phyloP scores from a whole-genome alignment of 2,888 invertebrate species.

The Matsumyia berberina region DNA sequence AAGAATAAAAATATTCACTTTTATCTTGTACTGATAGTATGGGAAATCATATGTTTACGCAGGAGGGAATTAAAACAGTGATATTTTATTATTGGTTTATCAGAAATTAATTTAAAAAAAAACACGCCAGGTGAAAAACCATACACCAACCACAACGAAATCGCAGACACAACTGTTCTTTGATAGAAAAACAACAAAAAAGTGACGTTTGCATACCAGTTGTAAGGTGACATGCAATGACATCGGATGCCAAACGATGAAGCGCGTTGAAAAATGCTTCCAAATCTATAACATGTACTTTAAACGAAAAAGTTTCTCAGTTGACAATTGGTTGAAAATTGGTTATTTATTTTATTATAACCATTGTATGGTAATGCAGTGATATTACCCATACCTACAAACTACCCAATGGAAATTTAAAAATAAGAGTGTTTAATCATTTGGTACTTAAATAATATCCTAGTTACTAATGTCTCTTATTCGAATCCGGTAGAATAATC shows the following conservation, averaged over 20 bases:
- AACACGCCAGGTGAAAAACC: not conserved
- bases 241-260: not conserved
- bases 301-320: too few relatives aligned
- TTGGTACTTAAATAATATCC: too few relatives aligned
- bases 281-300: conserved; percentile 1
- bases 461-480: too few relatives aligned
- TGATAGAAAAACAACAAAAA: conserved; percentile 19
- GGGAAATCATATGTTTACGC: not conserved
- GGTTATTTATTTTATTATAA: too few relatives aligned
- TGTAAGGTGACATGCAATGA: conserved; percentile 3
- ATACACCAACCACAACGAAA: conserved; percentile 29
- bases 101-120: conserved; percentile 27
- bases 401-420: too few relatives aligned
- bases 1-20: not conserved
- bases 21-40: not conserved
- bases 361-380: too few relatives aligned
- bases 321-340: too few relatives aligned
- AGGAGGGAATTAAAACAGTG: not conserved
- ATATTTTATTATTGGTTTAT: conserved; percentile 12
- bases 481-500: too few relatives aligned
- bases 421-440: too few relatives aligned
- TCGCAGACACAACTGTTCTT: conserved; percentile 51
- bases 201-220: conserved; percentile 28
- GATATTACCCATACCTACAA: too few relatives aligned
- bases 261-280: conserved; percentile 3